These are phyloP conservation scores for Oriolus oriolus DNA, from an alignment of 2,113 vertebrate species.

Conservation along the genomic window DNA sequence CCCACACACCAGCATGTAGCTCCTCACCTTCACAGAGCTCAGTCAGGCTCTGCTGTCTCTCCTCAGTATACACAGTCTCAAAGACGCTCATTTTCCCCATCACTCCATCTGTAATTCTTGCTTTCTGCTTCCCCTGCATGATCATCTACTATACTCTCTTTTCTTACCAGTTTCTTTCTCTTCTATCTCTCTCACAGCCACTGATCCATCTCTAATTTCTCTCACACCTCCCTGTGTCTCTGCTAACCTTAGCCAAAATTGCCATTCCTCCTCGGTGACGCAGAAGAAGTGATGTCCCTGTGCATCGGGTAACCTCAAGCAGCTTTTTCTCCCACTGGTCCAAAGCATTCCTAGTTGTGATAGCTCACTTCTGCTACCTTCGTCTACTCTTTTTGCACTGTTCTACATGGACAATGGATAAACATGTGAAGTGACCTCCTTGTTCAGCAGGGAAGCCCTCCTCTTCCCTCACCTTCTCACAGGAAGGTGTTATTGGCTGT, in stretches of 20 bases:
- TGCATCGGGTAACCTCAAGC: background rate
- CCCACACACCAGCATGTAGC: fast-evolving
- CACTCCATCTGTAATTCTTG: background rate
- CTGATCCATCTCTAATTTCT: background rate
- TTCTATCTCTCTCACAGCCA: fast-evolving
- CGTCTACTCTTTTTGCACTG: background rate
- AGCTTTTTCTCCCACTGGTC: background rate
- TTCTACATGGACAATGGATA: background rate
- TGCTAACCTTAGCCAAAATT: background rate
- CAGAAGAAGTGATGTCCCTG: background rate
- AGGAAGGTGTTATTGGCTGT: background rate
- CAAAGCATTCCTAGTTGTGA: background rate
- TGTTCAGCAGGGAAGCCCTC: background rate
- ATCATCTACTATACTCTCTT: fast-evolving
- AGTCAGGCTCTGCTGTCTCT: background rate
- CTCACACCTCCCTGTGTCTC: background rate
- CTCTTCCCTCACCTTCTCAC: background rate
- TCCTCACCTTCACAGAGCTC: background rate
- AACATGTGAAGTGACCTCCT: background rate
- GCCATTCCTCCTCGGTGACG: background rate
- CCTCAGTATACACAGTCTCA: background rate
- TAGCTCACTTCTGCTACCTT: background rate
- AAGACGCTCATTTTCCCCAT: fast-evolving
- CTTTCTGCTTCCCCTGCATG: background rate
- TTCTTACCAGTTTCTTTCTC: background rate